These are phyloP conservation scores for Piscicola geometra DNA, from an alignment of 2,888 invertebrate genomes.

Conservation along the genomic window DNA sequence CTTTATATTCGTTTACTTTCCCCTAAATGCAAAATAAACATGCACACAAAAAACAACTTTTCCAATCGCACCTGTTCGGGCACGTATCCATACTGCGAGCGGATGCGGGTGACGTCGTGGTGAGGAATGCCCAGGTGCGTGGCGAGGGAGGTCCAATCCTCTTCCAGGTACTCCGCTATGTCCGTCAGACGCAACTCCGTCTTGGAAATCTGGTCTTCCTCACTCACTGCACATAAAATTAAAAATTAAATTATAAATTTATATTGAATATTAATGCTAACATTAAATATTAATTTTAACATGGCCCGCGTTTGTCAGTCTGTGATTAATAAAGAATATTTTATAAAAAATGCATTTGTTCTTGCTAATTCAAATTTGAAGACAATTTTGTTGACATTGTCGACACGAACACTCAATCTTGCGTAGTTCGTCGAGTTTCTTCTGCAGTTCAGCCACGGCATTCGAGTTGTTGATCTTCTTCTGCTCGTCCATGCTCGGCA, in stretches of 20 bases:
- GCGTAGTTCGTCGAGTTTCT: slow-evolving; percentile 34
- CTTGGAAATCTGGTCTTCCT: slow-evolving; percentile 62
- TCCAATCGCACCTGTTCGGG: slow-evolving; percentile 65
- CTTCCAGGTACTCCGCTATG: slow-evolving; percentile 68
- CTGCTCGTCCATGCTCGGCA: slow-evolving; percentile 31
- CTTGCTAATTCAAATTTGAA: no score
- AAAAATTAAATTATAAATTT: no score
- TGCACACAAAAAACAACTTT: neutral
- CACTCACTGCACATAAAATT: slow-evolving; percentile 28
- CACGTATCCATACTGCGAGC: slow-evolving; percentile 74
- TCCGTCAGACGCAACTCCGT: slow-evolving; percentile 81
- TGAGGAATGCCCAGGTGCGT: slow-evolving; percentile 79
- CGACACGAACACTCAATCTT: slow-evolving; percentile 34
- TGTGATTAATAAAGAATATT: no score
- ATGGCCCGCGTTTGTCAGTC: no score
- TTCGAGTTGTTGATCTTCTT: slow-evolving; percentile 24
- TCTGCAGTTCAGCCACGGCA: slow-evolving; percentile 34
- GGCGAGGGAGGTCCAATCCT: slow-evolving; percentile 63
- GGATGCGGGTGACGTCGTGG: slow-evolving; percentile 73
- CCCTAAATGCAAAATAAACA: no score
- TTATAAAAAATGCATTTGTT: no score
- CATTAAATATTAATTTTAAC: no score
- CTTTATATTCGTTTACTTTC: no score
- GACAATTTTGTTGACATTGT: no score
- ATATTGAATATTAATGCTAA: no score